Evolutionary conservation across 2,888 invertebrate species (phyloP).

Genomic region (Galerucella nymphaeae): DNA sequence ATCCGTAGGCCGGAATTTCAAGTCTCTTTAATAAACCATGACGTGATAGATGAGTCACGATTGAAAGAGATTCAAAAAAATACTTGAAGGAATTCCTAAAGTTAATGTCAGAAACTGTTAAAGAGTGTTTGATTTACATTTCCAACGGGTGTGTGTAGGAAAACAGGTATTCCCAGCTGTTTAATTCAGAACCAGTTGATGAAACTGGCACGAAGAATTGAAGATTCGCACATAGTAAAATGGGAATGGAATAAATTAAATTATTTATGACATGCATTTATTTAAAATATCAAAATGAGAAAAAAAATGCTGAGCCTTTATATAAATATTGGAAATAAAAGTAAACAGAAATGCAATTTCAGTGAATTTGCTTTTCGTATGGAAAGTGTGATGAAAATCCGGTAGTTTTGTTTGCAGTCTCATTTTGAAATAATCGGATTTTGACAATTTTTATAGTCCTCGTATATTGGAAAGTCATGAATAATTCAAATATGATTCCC

Average conservation of each 20-base stretch:
- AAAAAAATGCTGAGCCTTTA: no score
- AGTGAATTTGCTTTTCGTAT: no score
- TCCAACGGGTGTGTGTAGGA: not conserved
- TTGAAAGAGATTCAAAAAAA: not conserved
- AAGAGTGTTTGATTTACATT: constrained; percentile 2
- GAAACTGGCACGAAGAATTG: no score
- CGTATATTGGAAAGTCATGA: constrained; percentile 4
- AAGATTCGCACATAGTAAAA: no score
- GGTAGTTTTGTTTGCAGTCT: no score
- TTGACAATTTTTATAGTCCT: not conserved
- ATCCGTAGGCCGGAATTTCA: constrained; percentile 5
- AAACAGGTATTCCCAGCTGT: constrained; percentile 16
- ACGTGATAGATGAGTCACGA: constrained; percentile 16
- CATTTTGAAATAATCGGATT: not conserved
- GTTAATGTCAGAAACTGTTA: not conserved
- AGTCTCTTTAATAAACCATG: constrained; percentile 13
- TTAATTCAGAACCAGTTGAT: not conserved
- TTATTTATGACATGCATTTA: no score
- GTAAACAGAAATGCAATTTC: no score
- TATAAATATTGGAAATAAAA: no score
- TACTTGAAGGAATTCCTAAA: constrained; percentile 7
- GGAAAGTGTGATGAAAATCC: no score
- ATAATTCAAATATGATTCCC: not conserved
- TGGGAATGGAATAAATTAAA: no score
- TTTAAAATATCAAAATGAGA: no score